phyloP scores from a whole-genome alignment of 2,888 invertebrate species.

The Scaeva pyrastri region DNA sequence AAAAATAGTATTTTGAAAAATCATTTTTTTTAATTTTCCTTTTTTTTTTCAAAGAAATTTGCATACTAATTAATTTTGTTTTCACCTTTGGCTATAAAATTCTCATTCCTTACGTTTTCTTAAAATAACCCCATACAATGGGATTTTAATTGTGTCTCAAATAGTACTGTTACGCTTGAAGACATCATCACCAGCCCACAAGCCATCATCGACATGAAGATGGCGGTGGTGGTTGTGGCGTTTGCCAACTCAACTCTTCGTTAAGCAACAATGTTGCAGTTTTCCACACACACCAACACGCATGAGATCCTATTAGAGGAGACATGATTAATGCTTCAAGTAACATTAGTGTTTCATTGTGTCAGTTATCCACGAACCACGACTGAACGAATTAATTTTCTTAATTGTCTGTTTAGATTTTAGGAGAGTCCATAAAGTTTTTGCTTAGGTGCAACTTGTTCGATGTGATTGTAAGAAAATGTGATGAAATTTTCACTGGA shows the following conservation, averaged over 20 bases:
- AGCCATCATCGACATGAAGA: not conserved
- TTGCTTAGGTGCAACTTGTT: not conserved
- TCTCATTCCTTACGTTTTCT: not conserved
- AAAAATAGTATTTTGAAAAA: no score
- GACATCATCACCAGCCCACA: not conserved
- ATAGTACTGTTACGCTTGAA: not conserved
- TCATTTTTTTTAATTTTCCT: no score
- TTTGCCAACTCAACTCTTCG: not conserved
- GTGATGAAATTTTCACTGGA: no score
- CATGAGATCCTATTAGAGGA: slow-evolving; percentile 26
- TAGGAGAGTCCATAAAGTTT: not conserved
- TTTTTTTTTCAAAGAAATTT: no score
- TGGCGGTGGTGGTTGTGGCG: not conserved
- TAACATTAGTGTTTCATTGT: slow-evolving; percentile 35
- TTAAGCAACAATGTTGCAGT: slow-evolving; percentile 60
- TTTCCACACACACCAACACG: slow-evolving; percentile 41
- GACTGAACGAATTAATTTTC: slow-evolving; percentile 17
- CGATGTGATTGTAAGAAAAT: not conserved
- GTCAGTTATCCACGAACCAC: slow-evolving; percentile 35
- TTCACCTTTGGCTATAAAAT: not conserved
- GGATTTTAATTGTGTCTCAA: not conserved
- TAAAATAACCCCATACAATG: not conserved
- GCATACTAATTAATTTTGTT: not conserved
- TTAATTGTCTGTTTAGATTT: slow-evolving; percentile 23
- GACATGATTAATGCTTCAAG: slow-evolving; percentile 47